Conservation (phyloP, 2,113 vertebrate genomes). For the Deroptyus accipitrinus region DNA sequence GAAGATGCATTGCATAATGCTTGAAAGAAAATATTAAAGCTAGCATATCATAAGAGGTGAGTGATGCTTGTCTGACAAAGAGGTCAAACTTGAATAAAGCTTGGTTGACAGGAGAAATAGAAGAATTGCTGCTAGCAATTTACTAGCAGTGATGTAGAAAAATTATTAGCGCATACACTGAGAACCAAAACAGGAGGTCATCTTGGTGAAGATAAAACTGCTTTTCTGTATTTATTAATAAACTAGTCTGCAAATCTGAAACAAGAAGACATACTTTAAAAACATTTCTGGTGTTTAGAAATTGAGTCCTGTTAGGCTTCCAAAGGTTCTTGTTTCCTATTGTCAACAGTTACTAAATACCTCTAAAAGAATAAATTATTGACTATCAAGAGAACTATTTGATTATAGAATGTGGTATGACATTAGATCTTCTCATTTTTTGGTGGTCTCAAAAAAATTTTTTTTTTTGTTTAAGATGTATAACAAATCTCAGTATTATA, state of each 20-base stretch:
- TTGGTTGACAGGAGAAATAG: slow-evolving; percentile 36
- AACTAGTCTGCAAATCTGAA: not conserved
- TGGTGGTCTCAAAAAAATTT: not conserved
- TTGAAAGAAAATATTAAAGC: slow-evolving; percentile 20
- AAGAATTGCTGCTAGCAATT: slow-evolving; percentile 32
- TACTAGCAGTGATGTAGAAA: slow-evolving; percentile 47
- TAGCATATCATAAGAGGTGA: slow-evolving; percentile 22
- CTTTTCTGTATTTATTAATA: not conserved
- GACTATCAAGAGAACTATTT: not conserved
- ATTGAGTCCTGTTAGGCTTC: not conserved
- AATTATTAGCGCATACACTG: not conserved
- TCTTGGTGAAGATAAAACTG: not conserved
- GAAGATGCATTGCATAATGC: not conserved
- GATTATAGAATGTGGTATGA: not conserved
- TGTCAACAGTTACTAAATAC: not conserved
- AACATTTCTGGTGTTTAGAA: not conserved
- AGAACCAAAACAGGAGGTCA: slow-evolving; percentile 20
- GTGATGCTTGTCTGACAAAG: slow-evolving; percentile 43
- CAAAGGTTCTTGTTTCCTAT: not conserved
- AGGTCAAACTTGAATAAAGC: slow-evolving; percentile 49
- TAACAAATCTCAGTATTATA: not conserved
- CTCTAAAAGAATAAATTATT: not conserved
- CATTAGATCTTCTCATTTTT: not conserved
- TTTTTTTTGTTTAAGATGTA: not conserved
- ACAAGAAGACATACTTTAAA: not conserved